These are phyloP conservation scores for human DNA, from an alignment of 2,113 vertebrate genomes.

Conservation along the genomic window DNA sequence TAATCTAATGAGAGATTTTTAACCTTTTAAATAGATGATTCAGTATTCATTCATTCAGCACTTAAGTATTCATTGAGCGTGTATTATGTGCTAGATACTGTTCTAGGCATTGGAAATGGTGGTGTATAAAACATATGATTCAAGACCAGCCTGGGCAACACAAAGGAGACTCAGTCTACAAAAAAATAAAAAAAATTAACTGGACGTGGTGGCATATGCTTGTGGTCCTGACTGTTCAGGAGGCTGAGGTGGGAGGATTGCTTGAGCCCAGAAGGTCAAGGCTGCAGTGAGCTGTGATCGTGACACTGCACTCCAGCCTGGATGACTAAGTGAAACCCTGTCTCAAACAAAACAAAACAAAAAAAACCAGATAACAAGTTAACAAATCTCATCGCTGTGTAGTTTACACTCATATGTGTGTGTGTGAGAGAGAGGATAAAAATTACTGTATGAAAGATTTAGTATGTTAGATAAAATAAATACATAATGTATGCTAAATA, in stretches of 20 bases:
- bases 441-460: neutral
- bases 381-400: neutral
- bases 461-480: neutral
- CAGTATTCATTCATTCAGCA: neutral
- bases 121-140: neutral
- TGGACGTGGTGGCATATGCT: too few relatives aligned
- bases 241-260: too few relatives aligned
- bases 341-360: too few relatives aligned
- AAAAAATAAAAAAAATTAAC: too few relatives aligned
- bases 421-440: neutral
- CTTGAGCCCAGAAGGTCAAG: too few relatives aligned
- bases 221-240: too few relatives aligned
- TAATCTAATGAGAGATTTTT: neutral
- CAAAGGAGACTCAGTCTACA: too few relatives aligned
- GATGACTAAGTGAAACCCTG: too few relatives aligned
- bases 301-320: too few relatives aligned
- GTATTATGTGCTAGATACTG: neutral
- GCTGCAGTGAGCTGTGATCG: too few relatives aligned
- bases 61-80: neutral
- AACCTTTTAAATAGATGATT: neutral
- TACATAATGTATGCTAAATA: neutral
- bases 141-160: too few relatives aligned
- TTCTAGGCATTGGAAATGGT: constrained; percentile 12
- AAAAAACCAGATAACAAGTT: too few relatives aligned
- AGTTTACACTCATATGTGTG: neutral